These are phyloP conservation scores for Tangara arthus DNA, from an alignment of 2,797 vertebrate species.

Conservation along the genomic window DNA sequence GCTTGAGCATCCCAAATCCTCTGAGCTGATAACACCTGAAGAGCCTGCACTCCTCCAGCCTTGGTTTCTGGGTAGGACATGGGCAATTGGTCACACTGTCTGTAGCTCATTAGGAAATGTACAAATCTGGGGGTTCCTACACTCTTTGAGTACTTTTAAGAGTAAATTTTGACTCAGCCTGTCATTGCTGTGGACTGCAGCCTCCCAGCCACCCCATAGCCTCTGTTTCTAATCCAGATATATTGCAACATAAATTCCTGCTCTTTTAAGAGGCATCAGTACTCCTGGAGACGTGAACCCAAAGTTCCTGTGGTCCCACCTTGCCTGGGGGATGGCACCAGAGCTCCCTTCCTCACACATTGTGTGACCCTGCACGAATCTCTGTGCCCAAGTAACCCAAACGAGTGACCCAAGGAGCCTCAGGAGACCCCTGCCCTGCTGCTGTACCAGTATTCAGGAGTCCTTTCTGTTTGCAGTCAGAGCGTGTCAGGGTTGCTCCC, in stretches of 20 bases:
- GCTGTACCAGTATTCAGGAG: background rate
- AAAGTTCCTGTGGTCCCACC: background rate
- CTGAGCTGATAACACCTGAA: background rate
- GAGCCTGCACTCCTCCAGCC: background rate
- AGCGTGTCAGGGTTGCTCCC: accelerated
- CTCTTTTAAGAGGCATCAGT: background rate
- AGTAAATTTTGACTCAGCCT: background rate
- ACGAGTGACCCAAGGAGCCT: background rate
- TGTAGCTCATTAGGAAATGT: background rate
- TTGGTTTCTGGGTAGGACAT: background rate
- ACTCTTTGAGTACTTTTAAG: background rate
- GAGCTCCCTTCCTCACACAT: background rate
- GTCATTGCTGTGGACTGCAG: accelerated
- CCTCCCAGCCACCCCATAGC: background rate
- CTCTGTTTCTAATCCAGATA: background rate
- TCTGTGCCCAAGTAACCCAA: background rate
- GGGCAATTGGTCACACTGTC: background rate
- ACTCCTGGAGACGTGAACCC: background rate
- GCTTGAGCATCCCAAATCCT: background rate
- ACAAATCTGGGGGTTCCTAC: background rate
- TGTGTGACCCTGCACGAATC: background rate
- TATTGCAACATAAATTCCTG: background rate
- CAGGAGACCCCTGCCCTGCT: background rate
- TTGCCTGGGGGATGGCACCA: background rate
- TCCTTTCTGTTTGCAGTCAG: background rate